A percentile compares a stretch with the other conserved stretches of the same genome.
These are phyloP conservation scores for Athalia cordata DNA, from an alignment of 2,888 invertebrate genomes.

Conservation along the genomic window DNA sequence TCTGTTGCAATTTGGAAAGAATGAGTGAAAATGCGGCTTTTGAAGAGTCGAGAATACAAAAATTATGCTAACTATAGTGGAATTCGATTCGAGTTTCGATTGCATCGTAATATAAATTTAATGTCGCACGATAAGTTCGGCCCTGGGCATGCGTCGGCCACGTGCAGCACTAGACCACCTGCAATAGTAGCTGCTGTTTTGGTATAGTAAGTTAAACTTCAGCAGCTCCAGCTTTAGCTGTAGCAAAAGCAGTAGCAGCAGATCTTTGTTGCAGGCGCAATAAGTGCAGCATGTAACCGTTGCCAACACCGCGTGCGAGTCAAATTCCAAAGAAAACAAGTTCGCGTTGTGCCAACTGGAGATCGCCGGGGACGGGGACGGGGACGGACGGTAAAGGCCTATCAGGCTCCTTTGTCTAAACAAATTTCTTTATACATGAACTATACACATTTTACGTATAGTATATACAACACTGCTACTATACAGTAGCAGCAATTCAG, in stretches of 20 bases:
- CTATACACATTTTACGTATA: neutral
- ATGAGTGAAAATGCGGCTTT: neutral
- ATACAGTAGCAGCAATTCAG: neutral
- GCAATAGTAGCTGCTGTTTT: conserved; percentile 48
- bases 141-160: conserved; percentile 37
- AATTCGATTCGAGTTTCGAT: too few relatives aligned
- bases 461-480: neutral
- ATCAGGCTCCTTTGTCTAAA: conserved; percentile 39
- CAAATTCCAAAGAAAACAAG: conserved; percentile 57
- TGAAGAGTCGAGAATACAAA: neutral
- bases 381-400: neutral
- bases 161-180: conserved; percentile 54
- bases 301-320: conserved; percentile 48
- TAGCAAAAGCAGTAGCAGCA: conserved; percentile 34
- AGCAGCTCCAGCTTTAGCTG: too few relatives aligned
- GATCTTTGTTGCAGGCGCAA: conserved; percentile 53
- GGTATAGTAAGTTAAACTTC: too few relatives aligned
- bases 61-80: too few relatives aligned
- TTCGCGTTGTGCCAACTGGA: conserved; percentile 53
- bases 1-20: neutral
- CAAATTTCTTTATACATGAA: conserved; percentile 14
- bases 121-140: neutral
- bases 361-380: conserved; percentile 27
- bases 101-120: too few relatives aligned
- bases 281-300: conserved; percentile 30